Base-by-base conservation (phyloP, 2,797 vertebrate species). In the Malacoctenus gilli region DNA sequence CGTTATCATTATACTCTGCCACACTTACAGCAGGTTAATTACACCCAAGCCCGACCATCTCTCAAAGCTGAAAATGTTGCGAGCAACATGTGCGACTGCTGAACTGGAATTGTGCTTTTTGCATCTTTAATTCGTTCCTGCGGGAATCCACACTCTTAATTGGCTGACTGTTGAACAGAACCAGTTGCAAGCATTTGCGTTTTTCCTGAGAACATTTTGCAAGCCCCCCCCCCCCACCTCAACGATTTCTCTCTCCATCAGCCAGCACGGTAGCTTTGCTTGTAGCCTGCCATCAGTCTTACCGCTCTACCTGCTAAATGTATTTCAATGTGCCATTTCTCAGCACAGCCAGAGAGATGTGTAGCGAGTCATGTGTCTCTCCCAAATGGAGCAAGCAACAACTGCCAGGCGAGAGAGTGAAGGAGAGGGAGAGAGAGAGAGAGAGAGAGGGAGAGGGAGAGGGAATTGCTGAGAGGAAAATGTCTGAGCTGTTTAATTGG, bases 401-500 rank as follows among this genome's bases (percentile, higher is more conserved):
- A 75, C 38, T 37, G 56, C 12, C 1, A 28, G 25, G 9, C 54
- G 38, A 48, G 35, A 46, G 38, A 8, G 39, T 23, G 32, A 57
- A 35, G 44, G 35, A 49, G 41, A 7, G 39, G 25, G 32, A 54
- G 38, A 48, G 35, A 49, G 41, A 57, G 37, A 47, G 34, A 49
- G 41, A 8, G 36, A 23, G 32, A 6, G 44, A 48, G 23, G 4
- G 8, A 57, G 37, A 47, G 34, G 46, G 41, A 8, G 36, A 23
- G 32, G 8, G 44, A 48, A 67, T 32, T 25, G 40, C 72, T 54
- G 59, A 59, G 69, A 77, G 59, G 53, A 53, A 75, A 70, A 40
- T 71, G 71, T 75, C 74, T 75, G 68, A 76, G 68, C 73, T 72
- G 57, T 72, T 83, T 87, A 84, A 86, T 86, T 87, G 82, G 66